Percentiles rank a stretch among this genome's conserved stretches.
phyloP scores from a whole-genome alignment of 2,888 invertebrate genomes.

The Margaritifera margaritifera region DNA sequence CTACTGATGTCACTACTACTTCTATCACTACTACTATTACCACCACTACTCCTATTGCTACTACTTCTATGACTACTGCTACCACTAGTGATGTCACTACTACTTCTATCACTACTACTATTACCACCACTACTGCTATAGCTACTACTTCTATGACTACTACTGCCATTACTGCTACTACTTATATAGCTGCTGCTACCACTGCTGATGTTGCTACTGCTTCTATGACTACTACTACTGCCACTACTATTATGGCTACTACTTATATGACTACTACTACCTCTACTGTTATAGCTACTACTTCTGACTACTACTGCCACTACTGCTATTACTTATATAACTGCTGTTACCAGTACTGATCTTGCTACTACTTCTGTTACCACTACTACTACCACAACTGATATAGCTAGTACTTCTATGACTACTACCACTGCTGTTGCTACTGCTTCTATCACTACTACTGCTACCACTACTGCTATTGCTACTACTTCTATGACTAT shows the following conservation, averaged over 20 bases:
- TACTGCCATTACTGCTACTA: slow-evolving; percentile 3
- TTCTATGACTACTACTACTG: slow-evolving; percentile 12
- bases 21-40: background rate
- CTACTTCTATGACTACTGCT: slow-evolving; percentile 2
- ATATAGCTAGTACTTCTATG: slow-evolving; percentile 1
- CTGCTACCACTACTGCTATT: background rate
- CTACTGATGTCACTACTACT: slow-evolving; percentile 7
- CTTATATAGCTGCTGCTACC: slow-evolving; percentile 6
- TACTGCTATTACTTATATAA: background rate
- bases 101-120: slow-evolving; percentile 8
- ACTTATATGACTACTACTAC: slow-evolving; percentile 9
- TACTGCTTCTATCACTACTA: slow-evolving; percentile 2
- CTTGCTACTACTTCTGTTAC: background rate
- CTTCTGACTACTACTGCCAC: background rate
- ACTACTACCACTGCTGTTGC: slow-evolving; percentile 6
- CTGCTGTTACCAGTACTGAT: background rate
- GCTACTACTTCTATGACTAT: background rate
- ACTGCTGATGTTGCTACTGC: slow-evolving; percentile 8
- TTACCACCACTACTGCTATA: slow-evolving; percentile 7
- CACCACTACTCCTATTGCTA: background rate
- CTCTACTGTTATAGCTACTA: no score
- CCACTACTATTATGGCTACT: slow-evolving; percentile 9
- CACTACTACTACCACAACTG: background rate
- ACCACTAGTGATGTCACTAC: slow-evolving; percentile 2
- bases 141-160: slow-evolving; percentile 4